Evolutionary conservation across 1,140 invertebrate genomes (phyloP), one percentile per base, ranked within the genome.

Genomic region (Wasmannia auropunctata): DNA sequence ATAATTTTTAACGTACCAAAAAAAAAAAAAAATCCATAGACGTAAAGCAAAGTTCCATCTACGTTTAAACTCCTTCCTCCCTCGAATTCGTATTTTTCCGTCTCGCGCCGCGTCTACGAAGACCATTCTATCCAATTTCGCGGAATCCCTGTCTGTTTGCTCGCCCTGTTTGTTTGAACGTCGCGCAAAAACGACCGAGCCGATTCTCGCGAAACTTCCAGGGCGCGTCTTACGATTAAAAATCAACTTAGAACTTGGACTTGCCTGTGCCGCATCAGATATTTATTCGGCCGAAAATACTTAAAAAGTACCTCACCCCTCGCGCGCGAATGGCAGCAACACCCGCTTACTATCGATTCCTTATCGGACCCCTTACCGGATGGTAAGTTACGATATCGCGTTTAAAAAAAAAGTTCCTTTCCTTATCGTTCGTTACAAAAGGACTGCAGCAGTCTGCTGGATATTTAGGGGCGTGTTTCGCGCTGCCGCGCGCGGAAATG

Each of bases 181-280:
- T 43, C 65, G 67, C 37, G 51, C 25, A 60, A 43, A 70, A 81
- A 81, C 49, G 79, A 56, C 25, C 3, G 14, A 16, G 22, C 8
- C 22, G 51, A 74, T 83, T 74, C 54, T 43, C 54, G 67, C 67
- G 79, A 74, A 69, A 80, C 62, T 80, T 67, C 16, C 28, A 25
- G 16, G 7, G 28, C 56, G 37, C 56, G n/a, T 60, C 51, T 46
- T 58, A 58, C 51, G 79, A 83, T 72, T 67, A 46, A 72, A 46
- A 60, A 31, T 83, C 79, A 58, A 81, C 79, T 43, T 22, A 16
- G 63, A 77, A 67, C 37, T 81, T 31, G 19, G 65, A 49, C 40
- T n/a, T 69, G 22, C 5, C 19, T 6, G n/a, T n/a, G 63, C 16
- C 34, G 25, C 14, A 54, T 70, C 31, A 43, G 11, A 56, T 43